Evolutionary conservation across 2,888 invertebrate genomes (phyloP).

Genomic region (Volucella zonaria): DNA sequence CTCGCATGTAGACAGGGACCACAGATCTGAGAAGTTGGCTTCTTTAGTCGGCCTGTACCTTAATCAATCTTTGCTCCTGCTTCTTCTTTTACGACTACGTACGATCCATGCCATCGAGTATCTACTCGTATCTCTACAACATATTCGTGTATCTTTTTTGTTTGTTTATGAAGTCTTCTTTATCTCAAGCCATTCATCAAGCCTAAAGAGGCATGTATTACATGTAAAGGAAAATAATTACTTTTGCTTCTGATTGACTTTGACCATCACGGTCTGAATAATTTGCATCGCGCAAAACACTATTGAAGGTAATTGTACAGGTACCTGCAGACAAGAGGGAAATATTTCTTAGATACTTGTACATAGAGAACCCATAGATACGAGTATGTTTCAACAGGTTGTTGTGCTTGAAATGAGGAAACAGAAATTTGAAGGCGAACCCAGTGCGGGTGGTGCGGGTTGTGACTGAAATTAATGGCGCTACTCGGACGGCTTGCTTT

Average conservation of each 20-base stretch:
- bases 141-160: background rate
- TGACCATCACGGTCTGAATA: conserved; percentile 72
- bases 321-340: background rate
- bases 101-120: background rate
- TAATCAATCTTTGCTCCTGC: conserved; percentile 31
- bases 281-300: conserved; percentile 47
- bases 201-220: background rate
- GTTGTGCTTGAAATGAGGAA: conserved; percentile 40
- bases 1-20: conserved; percentile 23
- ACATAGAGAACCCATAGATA: conserved; percentile 4
- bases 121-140: background rate
- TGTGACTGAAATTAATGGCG: background rate
- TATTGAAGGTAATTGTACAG: background rate
- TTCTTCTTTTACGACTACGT: background rate
- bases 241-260: conserved; percentile 59
- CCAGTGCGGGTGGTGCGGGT: background rate
- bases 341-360: background rate
- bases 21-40: conserved; percentile 20
- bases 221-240: conserved; percentile 5
- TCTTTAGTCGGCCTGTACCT: conserved; percentile 7
- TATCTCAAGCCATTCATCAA: conserved; percentile 1
- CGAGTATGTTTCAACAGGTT: conserved; percentile 11
- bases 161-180: background rate
- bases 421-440: background rate
- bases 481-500: background rate